phyloP scores from a whole-genome alignment of 2,888 invertebrate species.

The Oligia strigilis region DNA sequence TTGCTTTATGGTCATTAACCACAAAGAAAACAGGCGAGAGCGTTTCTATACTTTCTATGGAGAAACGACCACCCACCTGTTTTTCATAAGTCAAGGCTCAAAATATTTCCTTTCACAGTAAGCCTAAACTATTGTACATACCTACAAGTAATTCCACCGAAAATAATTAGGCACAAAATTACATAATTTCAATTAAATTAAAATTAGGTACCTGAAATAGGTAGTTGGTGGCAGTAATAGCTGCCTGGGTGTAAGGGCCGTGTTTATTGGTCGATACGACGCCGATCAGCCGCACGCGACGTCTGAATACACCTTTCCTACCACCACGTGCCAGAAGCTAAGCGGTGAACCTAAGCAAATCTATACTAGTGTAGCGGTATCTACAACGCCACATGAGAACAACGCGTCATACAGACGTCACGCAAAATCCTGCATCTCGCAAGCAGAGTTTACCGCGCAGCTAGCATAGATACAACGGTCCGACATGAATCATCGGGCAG shows the following conservation, averaged over 20 bases:
- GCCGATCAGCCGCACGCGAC: slow-evolving; percentile 57
- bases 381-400: too few relatives aligned
- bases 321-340: not conserved
- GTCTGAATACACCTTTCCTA: not conserved
- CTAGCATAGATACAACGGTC: too few relatives aligned
- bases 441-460: too few relatives aligned
- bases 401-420: too few relatives aligned
- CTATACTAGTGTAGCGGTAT: not conserved
- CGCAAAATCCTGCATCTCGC: too few relatives aligned
- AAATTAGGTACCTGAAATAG: slow-evolving; percentile 51
- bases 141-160: slow-evolving; percentile 32
- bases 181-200: slow-evolving; percentile 62
- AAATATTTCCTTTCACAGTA: not conserved
- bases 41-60: too few relatives aligned
- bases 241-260: slow-evolving; percentile 16
- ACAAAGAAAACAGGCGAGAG: too few relatives aligned
- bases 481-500: too few relatives aligned
- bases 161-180: slow-evolving; percentile 33
- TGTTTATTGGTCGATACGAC: slow-evolving; percentile 37
- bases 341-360: not conserved
- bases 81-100: not conserved
- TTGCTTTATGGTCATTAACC: too few relatives aligned
- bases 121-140: slow-evolving; percentile 1
- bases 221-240: slow-evolving; percentile 31
- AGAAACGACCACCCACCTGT: too few relatives aligned